Evolutionary conservation across 2,113 vertebrate species (phyloP).

Genomic region (Psophia crepitans): DNA sequence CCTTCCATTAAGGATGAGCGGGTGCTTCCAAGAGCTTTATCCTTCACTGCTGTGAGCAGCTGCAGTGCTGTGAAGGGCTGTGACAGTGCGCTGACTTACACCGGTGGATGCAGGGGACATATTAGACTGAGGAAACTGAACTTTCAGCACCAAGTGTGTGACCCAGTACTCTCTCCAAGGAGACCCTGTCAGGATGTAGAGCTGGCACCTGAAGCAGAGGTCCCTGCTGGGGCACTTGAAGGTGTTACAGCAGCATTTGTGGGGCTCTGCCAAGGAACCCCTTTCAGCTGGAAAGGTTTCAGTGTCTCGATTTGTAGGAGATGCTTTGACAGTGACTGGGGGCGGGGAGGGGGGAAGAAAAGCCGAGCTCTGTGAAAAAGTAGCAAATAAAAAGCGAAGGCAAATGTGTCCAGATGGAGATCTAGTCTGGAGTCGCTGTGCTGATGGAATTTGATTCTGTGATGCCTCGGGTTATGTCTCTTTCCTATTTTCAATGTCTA

Average conservation of each 20-base stretch:
- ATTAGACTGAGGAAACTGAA: background rate
- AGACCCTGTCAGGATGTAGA: rapidly evolving
- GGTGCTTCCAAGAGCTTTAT: background rate
- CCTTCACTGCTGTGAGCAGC: background rate
- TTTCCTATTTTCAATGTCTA: background rate
- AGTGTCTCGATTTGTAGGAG: background rate
- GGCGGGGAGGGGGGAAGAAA: background rate
- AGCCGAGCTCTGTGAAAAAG: background rate
- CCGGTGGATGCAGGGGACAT: background rate
- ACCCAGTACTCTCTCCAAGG: background rate
- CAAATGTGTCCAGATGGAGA: background rate
- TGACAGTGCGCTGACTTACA: background rate
- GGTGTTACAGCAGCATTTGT: background rate
- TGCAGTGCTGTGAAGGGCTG: background rate
- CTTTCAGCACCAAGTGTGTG: background rate
- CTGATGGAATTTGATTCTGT: constrained; percentile 29
- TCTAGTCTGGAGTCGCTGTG: background rate
- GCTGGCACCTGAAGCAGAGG: background rate
- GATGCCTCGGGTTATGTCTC: background rate
- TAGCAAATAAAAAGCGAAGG: constrained; percentile 26
- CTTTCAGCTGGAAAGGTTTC: background rate
- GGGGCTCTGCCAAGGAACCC: background rate
- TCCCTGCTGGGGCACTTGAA: background rate
- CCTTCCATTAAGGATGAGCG: background rate
- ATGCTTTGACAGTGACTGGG: background rate